Evolutionary conservation across 2,113 vertebrate genomes (phyloP), one percentile per base, ranked within the genome.

Genomic region (Elaphurus davidianus): DNA sequence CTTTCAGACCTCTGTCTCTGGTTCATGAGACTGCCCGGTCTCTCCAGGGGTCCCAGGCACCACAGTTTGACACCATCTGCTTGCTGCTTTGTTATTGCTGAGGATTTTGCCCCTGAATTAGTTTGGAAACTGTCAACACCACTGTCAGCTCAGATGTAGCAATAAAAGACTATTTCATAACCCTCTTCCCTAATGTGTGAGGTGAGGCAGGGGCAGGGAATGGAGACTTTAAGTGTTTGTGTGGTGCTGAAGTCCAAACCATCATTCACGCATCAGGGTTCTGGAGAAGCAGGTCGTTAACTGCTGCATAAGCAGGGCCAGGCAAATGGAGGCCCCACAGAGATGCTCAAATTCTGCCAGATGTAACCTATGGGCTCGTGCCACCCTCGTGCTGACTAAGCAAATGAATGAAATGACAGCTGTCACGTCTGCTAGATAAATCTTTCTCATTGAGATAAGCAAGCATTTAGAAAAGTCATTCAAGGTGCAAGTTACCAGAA

Each of bases 311-410:
- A 47, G 85, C 33, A 36, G 60, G 83, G 21, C 47, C 76, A 79
- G 59, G 94, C 79, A 55, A 81, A 88, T 5, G 40, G 64, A 76
- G 47, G 52, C 45, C 87, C 85, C 92, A 36, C 64, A 13, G 96
- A 96, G 78, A 92, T 12, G 52, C 57, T 84, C 62, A 30, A 1
- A n/a, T 82, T 71, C 92, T 79, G 91, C 71, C 83, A 6, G 10
- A 10, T 76, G 23, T 83, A 95, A 90, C 91, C 23, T 50, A 94
- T 71, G 82, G 89, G 52, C 54, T 67, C 10, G 33, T 19, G 5
- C 28, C 59, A 52, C 55, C 47, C 43, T 33, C 57, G 71, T 92
- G 96, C 97, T 98, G 97, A 98, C 94, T 64, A 81, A 96, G 89
- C 93, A 97, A 74, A 97, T 88, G 52, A 90, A 79, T 33, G 57